Evolutionary conservation across 2,797 vertebrate genomes (phyloP).

Genomic region (Poeciliopsis infans): DNA sequence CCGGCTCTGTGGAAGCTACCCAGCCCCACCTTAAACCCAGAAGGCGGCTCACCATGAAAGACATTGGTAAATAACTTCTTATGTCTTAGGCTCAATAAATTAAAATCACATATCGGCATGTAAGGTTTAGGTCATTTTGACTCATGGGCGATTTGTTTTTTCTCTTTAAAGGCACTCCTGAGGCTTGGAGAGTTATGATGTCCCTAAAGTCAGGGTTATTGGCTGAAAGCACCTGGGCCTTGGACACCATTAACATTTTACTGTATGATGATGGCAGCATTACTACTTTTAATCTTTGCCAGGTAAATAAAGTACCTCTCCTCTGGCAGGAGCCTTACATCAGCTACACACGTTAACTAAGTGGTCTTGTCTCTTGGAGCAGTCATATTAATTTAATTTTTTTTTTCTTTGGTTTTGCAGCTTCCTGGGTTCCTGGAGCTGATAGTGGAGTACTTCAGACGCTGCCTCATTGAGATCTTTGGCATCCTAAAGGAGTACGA

Average conservation of each 20-base stretch:
- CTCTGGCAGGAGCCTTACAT: neutral
- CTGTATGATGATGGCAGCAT: constrained; percentile 98
- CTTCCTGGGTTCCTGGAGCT: constrained; percentile 96
- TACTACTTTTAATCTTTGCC: constrained; percentile 95
- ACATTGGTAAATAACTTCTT: constrained; percentile 86
- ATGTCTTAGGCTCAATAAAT: neutral
- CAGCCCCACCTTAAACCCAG: constrained; percentile 94
- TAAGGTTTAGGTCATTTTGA: neutral
- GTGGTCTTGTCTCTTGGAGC: neutral
- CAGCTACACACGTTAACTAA: neutral
- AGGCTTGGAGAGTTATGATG: constrained; percentile 99
- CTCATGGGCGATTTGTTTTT: constrained; percentile 3
- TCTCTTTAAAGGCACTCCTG: constrained; percentile 89
- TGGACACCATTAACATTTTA: constrained; percentile 99
- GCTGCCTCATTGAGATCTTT: constrained; percentile 98
- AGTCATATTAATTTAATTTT: neutral
- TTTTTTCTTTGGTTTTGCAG: constrained; percentile 68
- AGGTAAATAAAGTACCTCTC: constrained; percentile 80
- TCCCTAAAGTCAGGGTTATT: constrained; percentile 97
- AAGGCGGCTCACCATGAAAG: constrained; percentile 93
- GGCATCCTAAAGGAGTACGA: constrained; percentile 98
- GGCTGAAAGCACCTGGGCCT: constrained; percentile 98
- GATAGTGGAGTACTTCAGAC: constrained; percentile 96
- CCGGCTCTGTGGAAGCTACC: constrained; percentile 93
- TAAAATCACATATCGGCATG: neutral